Evolutionary conservation across 92 coral and sea anemone genomes (phyloP), one percentile per base, ranked within the genome.

Genomic region (Heteractis magnifica): DNA sequence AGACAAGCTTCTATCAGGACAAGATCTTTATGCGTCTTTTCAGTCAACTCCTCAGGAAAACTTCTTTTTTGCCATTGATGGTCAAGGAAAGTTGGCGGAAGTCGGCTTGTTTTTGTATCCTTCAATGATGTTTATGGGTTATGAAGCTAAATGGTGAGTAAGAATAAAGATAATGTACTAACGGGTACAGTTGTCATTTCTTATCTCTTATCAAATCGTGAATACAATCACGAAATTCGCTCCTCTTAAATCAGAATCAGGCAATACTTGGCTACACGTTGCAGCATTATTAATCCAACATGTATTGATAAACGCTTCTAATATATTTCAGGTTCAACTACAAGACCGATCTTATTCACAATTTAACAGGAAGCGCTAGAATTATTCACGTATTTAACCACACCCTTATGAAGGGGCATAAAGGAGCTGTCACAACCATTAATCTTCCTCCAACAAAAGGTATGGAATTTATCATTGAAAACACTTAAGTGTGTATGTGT

Each of bases 21-120:
- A 86, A 77, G 87, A 90, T 81, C 88, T 96, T 49, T 88, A 85
- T 77, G 94, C 88, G 8, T 85, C 92, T 0, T 94, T 87, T 81
- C 99, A 96, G 88, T 92, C 88, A 64, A 96, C 99, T 3, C 98
- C 98, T 48, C 98, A 94, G 70, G 99, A 96, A 82, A 96, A 92
- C 82, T 96, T 79, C 84, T 96, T 96, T 78, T 88, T 96, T 73
- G 99, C 95, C 49, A 90, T 96, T 72, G 98, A 96, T 78, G 97
- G 95, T 73, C 94, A 89, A 79, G 99, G 99, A 44, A 94, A 85
- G 77, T 84, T 96, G 78, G 93, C 94, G 20, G 99, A 96, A 89
- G 92, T 96, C 10, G 99, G 99, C 53, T 64, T 94, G 83, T 94
- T 96, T 88, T 88, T 96, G 53, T 96, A 84, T 76, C 98, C 99